Percentiles rank a stretch among this genome's conserved stretches.
Evolutionary conservation across 2,797 vertebrate species (phyloP).

Genomic region (Clarias fuscus): DNA sequence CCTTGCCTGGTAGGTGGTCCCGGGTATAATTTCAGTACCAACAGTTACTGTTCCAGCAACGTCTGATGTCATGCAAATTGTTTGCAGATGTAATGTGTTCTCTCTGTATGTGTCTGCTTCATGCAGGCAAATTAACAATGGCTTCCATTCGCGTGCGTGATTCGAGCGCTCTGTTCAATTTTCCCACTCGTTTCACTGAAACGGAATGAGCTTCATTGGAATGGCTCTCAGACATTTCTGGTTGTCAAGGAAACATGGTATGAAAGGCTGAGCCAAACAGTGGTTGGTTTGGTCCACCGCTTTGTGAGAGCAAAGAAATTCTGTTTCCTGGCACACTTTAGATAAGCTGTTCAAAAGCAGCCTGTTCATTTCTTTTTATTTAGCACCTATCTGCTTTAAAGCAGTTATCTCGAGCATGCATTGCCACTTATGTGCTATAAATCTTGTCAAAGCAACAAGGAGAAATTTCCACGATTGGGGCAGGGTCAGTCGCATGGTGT

Average conservation of each 20-base stretch:
- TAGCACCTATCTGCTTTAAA: constrained; percentile 23
- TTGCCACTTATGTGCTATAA: constrained; percentile 13
- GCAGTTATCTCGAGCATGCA: constrained; percentile 36
- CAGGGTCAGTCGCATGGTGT: constrained; percentile 20
- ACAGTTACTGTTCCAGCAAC: constrained; percentile 43
- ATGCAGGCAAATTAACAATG: constrained; percentile 47
- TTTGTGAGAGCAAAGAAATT: constrained; percentile 39
- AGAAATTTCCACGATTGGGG: background rate
- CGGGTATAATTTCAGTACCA: constrained; percentile 43
- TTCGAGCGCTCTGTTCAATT: constrained; percentile 44
- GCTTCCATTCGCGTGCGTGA: constrained; percentile 37
- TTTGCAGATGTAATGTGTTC: constrained; percentile 55
- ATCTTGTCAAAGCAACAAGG: constrained; percentile 16
- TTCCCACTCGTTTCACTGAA: constrained; percentile 50
- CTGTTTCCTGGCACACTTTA: constrained; percentile 48
- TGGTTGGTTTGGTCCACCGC: constrained; percentile 40
- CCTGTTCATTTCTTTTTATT: constrained; percentile 23
- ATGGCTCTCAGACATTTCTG: constrained; percentile 43
- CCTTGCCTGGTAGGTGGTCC: constrained; percentile 49
- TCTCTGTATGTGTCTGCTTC: constrained; percentile 29
- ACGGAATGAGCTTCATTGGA: constrained; percentile 46
- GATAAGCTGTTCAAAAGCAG: constrained; percentile 49
- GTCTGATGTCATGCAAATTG: constrained; percentile 60
- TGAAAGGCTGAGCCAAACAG: constrained; percentile 51
- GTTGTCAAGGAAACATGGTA: constrained; percentile 59